Evolutionary conservation across 2,797 vertebrate species (phyloP).

Genomic region (Cynodonichthys magdalenae): DNA sequence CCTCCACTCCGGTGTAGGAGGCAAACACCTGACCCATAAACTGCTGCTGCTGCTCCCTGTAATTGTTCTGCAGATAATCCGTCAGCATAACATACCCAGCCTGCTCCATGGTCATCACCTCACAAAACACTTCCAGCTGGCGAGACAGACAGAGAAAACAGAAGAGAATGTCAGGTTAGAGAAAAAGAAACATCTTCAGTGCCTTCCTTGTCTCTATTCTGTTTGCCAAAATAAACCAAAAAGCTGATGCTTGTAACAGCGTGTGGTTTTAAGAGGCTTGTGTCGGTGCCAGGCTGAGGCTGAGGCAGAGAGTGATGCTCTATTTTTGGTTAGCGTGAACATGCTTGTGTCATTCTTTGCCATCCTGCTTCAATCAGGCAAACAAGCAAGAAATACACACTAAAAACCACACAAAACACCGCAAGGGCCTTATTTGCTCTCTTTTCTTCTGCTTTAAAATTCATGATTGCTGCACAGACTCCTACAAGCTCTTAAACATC

Average conservation of each 20-base stretch:
- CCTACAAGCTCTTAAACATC: slow-evolving; percentile 2
- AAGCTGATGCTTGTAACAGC: slow-evolving; percentile 9
- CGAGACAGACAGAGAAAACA: slow-evolving; percentile 1
- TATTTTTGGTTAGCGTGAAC: slow-evolving; percentile 56
- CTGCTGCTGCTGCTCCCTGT: slow-evolving; percentile 91
- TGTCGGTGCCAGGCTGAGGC: slow-evolving; percentile 31
- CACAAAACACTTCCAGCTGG: slow-evolving; percentile 91
- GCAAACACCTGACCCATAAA: slow-evolving; percentile 95
- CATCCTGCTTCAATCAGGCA: slow-evolving; percentile 42
- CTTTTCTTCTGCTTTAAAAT: slow-evolving; percentile 30
- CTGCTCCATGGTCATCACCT: slow-evolving; percentile 98
- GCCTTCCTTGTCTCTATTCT: not conserved
- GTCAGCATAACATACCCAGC: slow-evolving; percentile 96
- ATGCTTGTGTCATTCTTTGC: slow-evolving; percentile 48
- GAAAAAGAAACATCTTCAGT: not conserved
- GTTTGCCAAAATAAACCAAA: slow-evolving; percentile 20
- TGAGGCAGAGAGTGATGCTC: slow-evolving; percentile 39
- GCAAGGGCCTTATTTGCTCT: slow-evolving; percentile 9
- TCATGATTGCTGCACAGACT: slow-evolving; percentile 27
- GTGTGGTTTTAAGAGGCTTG: slow-evolving; percentile 36
- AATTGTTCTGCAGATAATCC: slow-evolving; percentile 97
- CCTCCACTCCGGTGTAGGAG: slow-evolving; percentile 95
- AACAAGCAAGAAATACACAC: slow-evolving; percentile 7
- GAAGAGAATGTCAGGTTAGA: not conserved
- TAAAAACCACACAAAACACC: slow-evolving; percentile 6